A percentile compares a stretch with the other conserved stretches of the same genome.
These are phyloP conservation scores for Odontamblyopus rebecca DNA, from an alignment of 2,797 vertebrate genomes.

Conservation along the genomic window DNA sequence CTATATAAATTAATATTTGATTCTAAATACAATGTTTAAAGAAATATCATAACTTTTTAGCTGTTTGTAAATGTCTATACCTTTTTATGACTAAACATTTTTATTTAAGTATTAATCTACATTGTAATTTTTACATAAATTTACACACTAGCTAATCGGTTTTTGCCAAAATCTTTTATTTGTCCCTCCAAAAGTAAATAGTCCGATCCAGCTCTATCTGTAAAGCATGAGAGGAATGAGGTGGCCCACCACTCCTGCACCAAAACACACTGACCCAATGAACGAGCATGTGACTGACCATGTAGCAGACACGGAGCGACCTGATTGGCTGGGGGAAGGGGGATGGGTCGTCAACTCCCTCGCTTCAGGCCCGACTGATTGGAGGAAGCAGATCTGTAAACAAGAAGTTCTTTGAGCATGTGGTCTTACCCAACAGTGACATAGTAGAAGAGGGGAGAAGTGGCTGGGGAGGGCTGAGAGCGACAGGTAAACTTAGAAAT, in stretches of 20 bases:
- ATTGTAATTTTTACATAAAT: neutral
- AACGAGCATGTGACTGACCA: slow-evolving; percentile 40
- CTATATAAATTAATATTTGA: too few species aligned
- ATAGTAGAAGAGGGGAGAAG: slow-evolving; percentile 16
- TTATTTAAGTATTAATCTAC: neutral
- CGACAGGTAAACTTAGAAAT: slow-evolving; percentile 11
- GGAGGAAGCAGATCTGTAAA: slow-evolving; percentile 66
- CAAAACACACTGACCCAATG: slow-evolving; percentile 58
- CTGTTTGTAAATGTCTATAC: too few species aligned
- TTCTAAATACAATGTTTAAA: too few species aligned
- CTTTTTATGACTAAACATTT: neutral
- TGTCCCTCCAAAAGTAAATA: neutral
- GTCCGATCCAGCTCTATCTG: neutral
- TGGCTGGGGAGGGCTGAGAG: slow-evolving; percentile 17
- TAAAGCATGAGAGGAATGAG: slow-evolving; percentile 15
- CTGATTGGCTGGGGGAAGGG: slow-evolving; percentile 69
- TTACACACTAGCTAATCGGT: neutral
- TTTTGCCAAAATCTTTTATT: neutral
- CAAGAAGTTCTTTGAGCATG: slow-evolving; percentile 68
- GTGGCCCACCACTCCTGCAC: slow-evolving; percentile 27
- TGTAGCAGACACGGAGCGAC: slow-evolving; percentile 27
- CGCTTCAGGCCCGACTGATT: slow-evolving; percentile 50
- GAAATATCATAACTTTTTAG: too few species aligned
- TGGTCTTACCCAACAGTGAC: slow-evolving; percentile 58
- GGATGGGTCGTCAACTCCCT: slow-evolving; percentile 72